Percentiles rank a stretch among this genome's conserved stretches.
Evolutionary conservation across 2,888 invertebrate species (phyloP).

Genomic region (Tuta absoluta): DNA sequence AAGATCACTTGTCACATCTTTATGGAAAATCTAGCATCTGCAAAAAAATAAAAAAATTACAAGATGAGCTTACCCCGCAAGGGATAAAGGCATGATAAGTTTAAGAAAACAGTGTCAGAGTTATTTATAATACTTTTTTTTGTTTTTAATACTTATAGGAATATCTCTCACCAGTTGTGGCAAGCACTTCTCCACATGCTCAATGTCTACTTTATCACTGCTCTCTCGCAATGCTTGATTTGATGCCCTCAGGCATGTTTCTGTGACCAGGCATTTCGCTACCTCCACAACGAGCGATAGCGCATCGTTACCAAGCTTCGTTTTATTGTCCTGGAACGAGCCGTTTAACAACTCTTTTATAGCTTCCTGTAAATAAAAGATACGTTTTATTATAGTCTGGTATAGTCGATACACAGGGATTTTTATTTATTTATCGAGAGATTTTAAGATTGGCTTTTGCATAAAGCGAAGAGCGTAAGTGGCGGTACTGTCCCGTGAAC

Average conservation of each 20-base stretch:
- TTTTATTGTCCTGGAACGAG: conserved; percentile 78
- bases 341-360: conserved; percentile 78
- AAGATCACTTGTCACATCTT: conserved; percentile 30
- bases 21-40: conserved; percentile 80
- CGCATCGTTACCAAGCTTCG: conserved; percentile 78
- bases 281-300: conserved; percentile 77
- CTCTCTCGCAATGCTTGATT: conserved; percentile 74
- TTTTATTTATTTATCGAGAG: neutral
- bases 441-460: neutral
- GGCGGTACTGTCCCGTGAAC: conserved; percentile 28
- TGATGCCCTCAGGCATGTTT: conserved; percentile 77
- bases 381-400: neutral
- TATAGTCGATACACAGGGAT: neutral
- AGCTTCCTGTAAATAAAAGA: conserved; percentile 61
- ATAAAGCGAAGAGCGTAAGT: no score
- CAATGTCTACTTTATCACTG: conserved; percentile 70
- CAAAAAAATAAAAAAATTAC: conserved; percentile 42
- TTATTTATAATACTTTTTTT: no score
- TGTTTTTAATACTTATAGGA: no score
- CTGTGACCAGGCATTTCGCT: conserved; percentile 77
- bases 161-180: conserved; percentile 76
- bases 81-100: no score
- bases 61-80: no score
- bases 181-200: conserved; percentile 80
- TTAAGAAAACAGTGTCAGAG: no score